Conservation (phyloP, 2,888 invertebrate species). For the Galeopsomyia nigrocyanea region DNA sequence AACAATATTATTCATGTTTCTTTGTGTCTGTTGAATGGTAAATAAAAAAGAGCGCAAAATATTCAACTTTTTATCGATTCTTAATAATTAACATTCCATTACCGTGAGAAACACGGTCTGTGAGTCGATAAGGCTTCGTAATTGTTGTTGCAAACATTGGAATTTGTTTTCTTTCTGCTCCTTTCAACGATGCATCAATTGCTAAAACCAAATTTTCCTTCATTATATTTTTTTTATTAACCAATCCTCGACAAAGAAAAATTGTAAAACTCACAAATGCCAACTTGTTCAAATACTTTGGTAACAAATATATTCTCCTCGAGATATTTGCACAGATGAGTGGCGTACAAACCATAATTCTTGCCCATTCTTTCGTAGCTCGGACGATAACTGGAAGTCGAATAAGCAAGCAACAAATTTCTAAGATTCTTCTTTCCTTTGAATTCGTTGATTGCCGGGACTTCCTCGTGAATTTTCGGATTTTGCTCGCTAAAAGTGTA, state of each 20-base stretch:
- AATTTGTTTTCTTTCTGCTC: constrained; percentile 60
- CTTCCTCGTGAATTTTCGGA: constrained; percentile 61
- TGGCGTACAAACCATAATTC: constrained; percentile 61
- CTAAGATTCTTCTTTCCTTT: constrained; percentile 58
- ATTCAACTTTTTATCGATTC: background rate
- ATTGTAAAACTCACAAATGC: constrained; percentile 56
- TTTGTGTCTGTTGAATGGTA: too few relatives aligned
- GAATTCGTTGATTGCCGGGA: constrained; percentile 58
- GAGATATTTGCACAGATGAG: constrained; percentile 61
- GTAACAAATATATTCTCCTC: constrained; percentile 58
- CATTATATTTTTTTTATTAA: constrained; percentile 2
- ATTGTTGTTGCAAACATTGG: constrained; percentile 61
- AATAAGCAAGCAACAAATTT: constrained; percentile 63
- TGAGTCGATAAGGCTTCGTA: constrained; percentile 60
- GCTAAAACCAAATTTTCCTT: constrained; percentile 51
- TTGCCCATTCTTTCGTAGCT: constrained; percentile 52
- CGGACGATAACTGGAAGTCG: constrained; percentile 62
- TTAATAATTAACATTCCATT: constrained; percentile 34
- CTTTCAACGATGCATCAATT: constrained; percentile 59
- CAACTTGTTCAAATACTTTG: constrained; percentile 61
- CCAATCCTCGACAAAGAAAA: background rate
- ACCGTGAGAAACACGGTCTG: constrained; percentile 55
- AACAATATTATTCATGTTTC: background rate
- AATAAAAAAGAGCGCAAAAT: too few relatives aligned
- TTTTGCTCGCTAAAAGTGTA: constrained; percentile 59